Evolutionary conservation across 1,140 invertebrate species (phyloP).

Genomic region (Psilanteris sp.): DNA sequence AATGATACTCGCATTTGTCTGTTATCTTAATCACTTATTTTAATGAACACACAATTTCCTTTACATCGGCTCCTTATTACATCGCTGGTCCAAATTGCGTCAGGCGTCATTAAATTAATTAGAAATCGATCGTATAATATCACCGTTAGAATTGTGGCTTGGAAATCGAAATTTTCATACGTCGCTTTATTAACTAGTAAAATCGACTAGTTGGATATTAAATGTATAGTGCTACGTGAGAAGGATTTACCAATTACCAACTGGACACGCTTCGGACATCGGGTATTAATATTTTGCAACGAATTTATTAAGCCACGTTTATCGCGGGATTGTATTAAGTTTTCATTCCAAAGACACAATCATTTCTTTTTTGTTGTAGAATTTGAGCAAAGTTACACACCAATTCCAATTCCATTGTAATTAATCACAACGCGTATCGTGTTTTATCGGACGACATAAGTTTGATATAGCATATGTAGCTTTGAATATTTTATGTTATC

Average conservation of each 20-base stretch:
- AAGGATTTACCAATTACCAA: neutral
- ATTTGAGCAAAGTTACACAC: no score
- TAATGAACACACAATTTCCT: slow-evolving; percentile 3
- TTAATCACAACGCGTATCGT: no score
- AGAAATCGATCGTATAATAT: slow-evolving; percentile 19
- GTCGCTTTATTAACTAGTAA: slow-evolving; percentile 7
- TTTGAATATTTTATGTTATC: no score
- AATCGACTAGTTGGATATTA: neutral
- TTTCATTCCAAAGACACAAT: no score
- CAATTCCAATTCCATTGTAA: no score
- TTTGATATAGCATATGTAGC: no score
- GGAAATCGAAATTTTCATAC: slow-evolving; percentile 12
- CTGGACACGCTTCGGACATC: no score
- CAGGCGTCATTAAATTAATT: slow-evolving; percentile 31
- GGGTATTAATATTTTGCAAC: neutral
- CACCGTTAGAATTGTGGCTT: neutral
- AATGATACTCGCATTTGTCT: neutral
- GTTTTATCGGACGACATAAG: no score
- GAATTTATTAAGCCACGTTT: slow-evolving; percentile 6
- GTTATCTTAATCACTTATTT: slow-evolving; percentile 12
- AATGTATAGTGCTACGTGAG: slow-evolving; percentile 1
- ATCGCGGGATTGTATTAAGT: no score
- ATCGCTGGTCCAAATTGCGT: slow-evolving; percentile 6
- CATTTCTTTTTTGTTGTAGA: no score
- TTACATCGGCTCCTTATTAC: neutral